Evolutionary conservation across 2,888 invertebrate genomes (phyloP), one percentile per base, ranked within the genome.

Genomic region (Tetranychus piercei): DNA sequence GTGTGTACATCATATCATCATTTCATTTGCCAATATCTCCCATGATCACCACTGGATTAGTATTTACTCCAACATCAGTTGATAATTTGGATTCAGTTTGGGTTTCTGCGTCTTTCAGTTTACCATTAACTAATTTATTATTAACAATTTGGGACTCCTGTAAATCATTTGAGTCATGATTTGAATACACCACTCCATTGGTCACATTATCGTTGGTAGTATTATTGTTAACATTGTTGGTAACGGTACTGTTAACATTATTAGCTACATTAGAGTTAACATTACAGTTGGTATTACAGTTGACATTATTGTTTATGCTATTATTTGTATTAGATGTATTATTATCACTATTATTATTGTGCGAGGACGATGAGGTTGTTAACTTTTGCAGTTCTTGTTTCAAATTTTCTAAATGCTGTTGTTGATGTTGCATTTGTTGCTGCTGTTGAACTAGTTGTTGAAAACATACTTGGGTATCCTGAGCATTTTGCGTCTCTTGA

Each of bases 391-490:
- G 15, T 22, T 69, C 69, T 69, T 69, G 69, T 23, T 69, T 69
- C 11, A 69, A 23, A 23, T 69, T 23, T 23, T 69, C 69, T 23
- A 69, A 11, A 69, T 69, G 69, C 69, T 69, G 69, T 20, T 20
- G 20, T 69, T 69, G 69, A 5, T 69, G 20, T 69, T 69, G 69
- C 69, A 69, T 69, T 20, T 69, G 69, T 20, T 23, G 20, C 1
- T 69, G 20, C 20, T 69, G 69, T 69, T 69, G 69, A 11, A 11
- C 22, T 23, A 69, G 11, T 23, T 69, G 69, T 23, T 69, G 69
- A 20, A 69, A 69, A 69, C 69, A 69, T 20, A 20, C 69, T 69
- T 69, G 69, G 22, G 69, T 23, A 69, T 69, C 69, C 15, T 69
- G 69, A 69, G 22, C 34, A 23, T 69, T 69, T 22, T 20, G 34